Base-by-base conservation (phyloP, 1,140 invertebrate genomes). In the Achroia grisella region DNA sequence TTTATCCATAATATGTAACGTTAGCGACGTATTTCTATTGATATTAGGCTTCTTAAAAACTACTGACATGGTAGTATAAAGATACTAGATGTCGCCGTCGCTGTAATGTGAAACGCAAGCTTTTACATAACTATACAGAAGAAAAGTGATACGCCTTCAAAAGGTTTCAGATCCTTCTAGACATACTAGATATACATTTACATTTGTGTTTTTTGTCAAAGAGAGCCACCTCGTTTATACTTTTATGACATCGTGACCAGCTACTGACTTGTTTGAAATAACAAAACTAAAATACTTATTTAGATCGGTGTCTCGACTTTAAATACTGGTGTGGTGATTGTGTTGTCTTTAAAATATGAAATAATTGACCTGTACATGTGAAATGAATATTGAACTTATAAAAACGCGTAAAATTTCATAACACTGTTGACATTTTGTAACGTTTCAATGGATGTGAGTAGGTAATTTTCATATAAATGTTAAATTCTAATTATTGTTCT, bases 141-240 rank as follows among this genome's bases (percentile, higher is more conserved):
- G 59, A 41, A 44, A 63, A 35, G 29, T 48, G 52, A 63, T 63
- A 63, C 43, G 45, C 42, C 53, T 50, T 64, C 61, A 60, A 64
- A 62, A 45, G 35, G 23, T 40, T n/a, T 39, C 37, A 44, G 11
- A 33, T 40, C 52, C 44, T 48, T 44, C 30, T 32, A n/a, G n/a
- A n/a, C n/a, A n/a, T n/a, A n/a, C n/a, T n/a, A n/a, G n/a, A n/a
- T 32, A 44, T 27, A 10, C 8, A 35, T 47, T 4, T 41, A 44
- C 15, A n/a, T 10, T 33, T 44, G 8, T 37, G 14, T 42, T n/a
- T n/a, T n/a, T 42, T 56, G 46, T 44, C 41, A 34, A 56, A 64
- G 34, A 48, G 41, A 46, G 34, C 35, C 36, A 33, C n/a, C 31
- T 36, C 33, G 29, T 39, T 39, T 39, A 4, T 14, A 11, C 17